phyloP scores from a whole-genome alignment of 2,888 invertebrate species.

The Homarus gammarus region DNA sequence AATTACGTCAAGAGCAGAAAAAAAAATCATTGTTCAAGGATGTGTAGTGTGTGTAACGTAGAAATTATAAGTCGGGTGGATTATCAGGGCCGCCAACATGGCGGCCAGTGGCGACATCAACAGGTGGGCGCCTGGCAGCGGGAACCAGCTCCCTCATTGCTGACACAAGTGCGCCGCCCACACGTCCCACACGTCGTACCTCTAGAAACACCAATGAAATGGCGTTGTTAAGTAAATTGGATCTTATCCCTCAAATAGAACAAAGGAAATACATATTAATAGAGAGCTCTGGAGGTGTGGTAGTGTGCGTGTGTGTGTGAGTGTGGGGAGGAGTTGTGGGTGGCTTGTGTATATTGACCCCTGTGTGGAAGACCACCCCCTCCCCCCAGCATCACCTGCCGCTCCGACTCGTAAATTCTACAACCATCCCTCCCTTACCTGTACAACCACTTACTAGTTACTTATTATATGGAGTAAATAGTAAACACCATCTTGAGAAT shows the following conservation, averaged over 20 bases:
- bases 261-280: background rate
- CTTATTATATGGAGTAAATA: no score
- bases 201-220: no score
- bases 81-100: slow-evolving; percentile 51
- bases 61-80: background rate
- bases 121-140: slow-evolving; percentile 59
- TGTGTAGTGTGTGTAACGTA: background rate
- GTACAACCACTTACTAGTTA: no score
- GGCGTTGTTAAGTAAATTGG: no score
- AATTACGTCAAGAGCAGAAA: background rate
- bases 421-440: no score
- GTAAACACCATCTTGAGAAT: no score
- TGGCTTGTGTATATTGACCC: no score
- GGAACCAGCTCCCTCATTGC: background rate
- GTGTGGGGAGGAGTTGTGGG: slow-evolving; percentile 9
- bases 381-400: no score
- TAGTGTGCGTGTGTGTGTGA: background rate
- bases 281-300: background rate
- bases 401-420: no score
- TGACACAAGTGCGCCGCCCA: background rate
- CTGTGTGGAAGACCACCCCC: no score
- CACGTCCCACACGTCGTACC: background rate
- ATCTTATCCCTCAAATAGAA: no score
- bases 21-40: background rate
- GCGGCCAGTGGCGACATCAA: slow-evolving; percentile 59